Conservation (phyloP, 2,797 vertebrate genomes). For the Chelonia mydas region DNA sequence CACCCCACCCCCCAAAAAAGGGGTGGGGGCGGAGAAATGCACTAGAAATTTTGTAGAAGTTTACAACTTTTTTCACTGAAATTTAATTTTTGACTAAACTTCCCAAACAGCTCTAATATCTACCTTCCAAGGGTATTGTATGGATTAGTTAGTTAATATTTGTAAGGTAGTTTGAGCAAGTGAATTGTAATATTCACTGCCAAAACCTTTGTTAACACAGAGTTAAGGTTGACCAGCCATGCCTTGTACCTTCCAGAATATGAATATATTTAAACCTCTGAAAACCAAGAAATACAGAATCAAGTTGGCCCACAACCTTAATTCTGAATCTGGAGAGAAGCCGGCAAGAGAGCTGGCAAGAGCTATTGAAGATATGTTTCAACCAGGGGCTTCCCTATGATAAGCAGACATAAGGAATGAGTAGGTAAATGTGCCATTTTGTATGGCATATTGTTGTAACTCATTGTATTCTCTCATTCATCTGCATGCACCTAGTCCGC, state of each 20-base stretch:
- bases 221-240: background rate
- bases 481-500: background rate
- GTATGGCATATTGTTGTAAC: background rate
- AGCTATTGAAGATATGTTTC: background rate
- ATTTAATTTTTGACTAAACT: background rate
- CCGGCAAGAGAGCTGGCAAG: background rate
- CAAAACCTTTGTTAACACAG: background rate
- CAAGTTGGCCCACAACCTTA: background rate
- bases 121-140: background rate
- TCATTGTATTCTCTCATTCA: background rate
- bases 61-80: background rate
- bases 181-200: background rate
- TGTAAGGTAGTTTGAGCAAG: background rate
- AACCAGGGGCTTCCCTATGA: background rate
- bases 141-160: background rate
- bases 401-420: background rate
- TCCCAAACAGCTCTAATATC: background rate
- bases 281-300: background rate
- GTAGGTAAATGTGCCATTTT: background rate
- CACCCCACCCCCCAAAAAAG: background rate
- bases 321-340: background rate
- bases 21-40: background rate
- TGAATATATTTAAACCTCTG: background rate
- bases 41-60: background rate
- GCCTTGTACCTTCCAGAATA: background rate